Evolutionary conservation across 2,113 vertebrate species (phyloP).

Genomic region (Nibea albiflora): DNA sequence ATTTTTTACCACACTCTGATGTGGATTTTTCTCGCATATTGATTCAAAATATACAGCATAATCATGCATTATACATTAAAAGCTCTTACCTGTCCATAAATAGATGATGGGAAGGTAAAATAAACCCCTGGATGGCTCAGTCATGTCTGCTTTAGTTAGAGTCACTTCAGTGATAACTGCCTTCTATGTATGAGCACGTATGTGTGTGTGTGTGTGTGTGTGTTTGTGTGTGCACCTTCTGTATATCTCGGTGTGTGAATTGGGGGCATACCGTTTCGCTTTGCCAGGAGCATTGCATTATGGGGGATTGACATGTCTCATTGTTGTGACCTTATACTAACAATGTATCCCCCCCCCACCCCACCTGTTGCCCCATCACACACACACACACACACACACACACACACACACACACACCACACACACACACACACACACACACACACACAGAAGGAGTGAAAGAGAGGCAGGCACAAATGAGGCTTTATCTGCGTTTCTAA

Average conservation of each 20-base stretch:
- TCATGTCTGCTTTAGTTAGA: slow-evolving; percentile 55
- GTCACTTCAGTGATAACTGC: slow-evolving; percentile 6
- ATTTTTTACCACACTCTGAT: slow-evolving; percentile 1
- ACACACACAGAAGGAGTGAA: neutral
- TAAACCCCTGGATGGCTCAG: slow-evolving; percentile 54
- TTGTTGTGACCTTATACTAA: slow-evolving; percentile 77
- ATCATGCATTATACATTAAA: neutral
- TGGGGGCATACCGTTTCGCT: slow-evolving; percentile 42
- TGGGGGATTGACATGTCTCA: slow-evolving; percentile 69
- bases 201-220: slow-evolving; percentile 23
- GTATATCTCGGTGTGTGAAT: slow-evolving; percentile 34
- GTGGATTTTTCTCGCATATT: neutral
- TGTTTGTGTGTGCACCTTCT: slow-evolving; percentile 27
- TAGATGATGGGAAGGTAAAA: slow-evolving; percentile 75
- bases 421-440: slow-evolving; percentile 24
- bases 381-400: slow-evolving; percentile 7
- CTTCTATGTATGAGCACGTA: neutral
- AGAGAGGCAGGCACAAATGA: slow-evolving; percentile 20
- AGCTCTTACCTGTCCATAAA: slow-evolving; percentile 71
- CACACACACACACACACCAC: slow-evolving; percentile 9
- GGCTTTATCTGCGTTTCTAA: slow-evolving; percentile 1
- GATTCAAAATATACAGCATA: neutral
- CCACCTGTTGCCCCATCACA: slow-evolving; percentile 11
- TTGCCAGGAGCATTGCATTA: slow-evolving; percentile 63
- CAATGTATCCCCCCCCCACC: slow-evolving; percentile 53